phyloP scores from a whole-genome alignment of 1,140 invertebrate species.

The Trypoxylus dichotomus region DNA sequence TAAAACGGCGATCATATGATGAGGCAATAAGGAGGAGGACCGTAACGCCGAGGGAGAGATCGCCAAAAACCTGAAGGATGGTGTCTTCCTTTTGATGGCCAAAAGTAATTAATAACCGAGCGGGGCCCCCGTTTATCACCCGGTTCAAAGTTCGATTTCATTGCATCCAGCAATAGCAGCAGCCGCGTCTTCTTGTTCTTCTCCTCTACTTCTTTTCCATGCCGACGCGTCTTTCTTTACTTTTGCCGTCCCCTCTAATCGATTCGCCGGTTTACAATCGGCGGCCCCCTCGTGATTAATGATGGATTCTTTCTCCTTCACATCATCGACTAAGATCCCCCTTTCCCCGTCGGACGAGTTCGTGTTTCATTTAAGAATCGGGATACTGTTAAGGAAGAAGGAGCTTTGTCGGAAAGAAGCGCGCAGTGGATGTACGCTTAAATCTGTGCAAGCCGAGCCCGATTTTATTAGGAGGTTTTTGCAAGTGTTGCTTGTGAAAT shows the following conservation, averaged over 20 bases:
- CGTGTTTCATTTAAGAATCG: background rate
- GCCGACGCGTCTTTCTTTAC: background rate
- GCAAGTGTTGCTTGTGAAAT: background rate
- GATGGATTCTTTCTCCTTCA: conserved; percentile 6
- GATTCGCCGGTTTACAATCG: conserved; percentile 5
- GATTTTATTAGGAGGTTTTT: conserved; percentile 3
- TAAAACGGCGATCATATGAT: background rate
- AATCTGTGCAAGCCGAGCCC: background rate
- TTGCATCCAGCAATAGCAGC: background rate
- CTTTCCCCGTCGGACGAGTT: background rate
- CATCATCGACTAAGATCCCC: background rate
- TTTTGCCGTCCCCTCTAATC: background rate
- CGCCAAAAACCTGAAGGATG: background rate
- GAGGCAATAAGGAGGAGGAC: background rate
- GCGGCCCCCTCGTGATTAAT: conserved; percentile 1
- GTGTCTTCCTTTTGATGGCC: background rate
- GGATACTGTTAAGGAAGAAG: background rate
- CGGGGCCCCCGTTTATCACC: background rate
- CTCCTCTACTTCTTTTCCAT: background rate
- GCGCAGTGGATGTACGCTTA: background rate
- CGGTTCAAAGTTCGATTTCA: background rate
- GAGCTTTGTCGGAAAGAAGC: background rate
- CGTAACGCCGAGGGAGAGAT: background rate
- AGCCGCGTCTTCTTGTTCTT: background rate
- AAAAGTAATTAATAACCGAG: conserved; percentile 3